phyloP scores from a whole-genome alignment of 2,797 vertebrate genomes.

The Craterocephalus amniculus region DNA sequence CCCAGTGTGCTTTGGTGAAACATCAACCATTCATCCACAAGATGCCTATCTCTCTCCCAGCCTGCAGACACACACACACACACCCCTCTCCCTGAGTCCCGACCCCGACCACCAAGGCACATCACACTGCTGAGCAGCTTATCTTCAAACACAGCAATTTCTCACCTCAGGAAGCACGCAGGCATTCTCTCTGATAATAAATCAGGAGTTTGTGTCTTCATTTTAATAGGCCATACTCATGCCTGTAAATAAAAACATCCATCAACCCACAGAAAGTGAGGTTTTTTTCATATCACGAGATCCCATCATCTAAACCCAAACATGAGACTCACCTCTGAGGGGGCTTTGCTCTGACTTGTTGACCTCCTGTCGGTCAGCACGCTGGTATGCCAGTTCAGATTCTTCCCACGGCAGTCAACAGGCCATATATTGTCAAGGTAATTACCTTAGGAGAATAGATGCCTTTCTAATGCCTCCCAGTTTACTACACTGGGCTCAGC shows the following conservation, averaged over 20 bases:
- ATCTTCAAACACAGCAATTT: constrained; percentile 60
- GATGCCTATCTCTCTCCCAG: constrained; percentile 58
- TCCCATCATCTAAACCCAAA: not conserved
- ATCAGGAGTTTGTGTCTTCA: constrained; percentile 44
- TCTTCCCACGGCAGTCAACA: constrained; percentile 68
- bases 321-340: constrained; percentile 30
- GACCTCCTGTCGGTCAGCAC: constrained; percentile 57
- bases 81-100: constrained; percentile 16
- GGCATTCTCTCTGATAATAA: constrained; percentile 50
- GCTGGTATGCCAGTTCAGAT: constrained; percentile 60
- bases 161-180: constrained; percentile 51
- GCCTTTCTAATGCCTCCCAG: constrained; percentile 60
- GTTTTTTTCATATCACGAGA: not conserved
- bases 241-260: constrained; percentile 37
- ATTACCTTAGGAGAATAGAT: constrained; percentile 71
- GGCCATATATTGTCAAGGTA: constrained; percentile 72
- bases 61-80: constrained; percentile 26
- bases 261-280: constrained; percentile 11
- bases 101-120: constrained; percentile 34
- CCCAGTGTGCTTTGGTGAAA: constrained; percentile 45
- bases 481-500: constrained; percentile 56
- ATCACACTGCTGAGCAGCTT: constrained; percentile 57
- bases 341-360: constrained; percentile 62
- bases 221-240: constrained; percentile 50
- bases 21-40: constrained; percentile 49